Evolutionary conservation across 2,888 invertebrate species (phyloP).

Genomic region (Exephanes ischioxanthus): DNA sequence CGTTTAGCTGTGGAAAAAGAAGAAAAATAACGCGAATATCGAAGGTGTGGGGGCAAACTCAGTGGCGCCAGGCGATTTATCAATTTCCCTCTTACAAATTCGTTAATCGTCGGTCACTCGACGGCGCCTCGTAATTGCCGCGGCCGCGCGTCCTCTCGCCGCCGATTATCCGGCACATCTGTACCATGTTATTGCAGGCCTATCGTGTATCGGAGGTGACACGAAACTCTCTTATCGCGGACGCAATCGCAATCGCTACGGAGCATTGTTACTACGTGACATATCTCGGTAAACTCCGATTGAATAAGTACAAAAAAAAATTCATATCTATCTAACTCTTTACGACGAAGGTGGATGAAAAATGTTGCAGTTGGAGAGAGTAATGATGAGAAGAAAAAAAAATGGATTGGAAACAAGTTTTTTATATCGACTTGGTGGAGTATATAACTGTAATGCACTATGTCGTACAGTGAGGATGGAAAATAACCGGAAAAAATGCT

Average conservation of each 20-base stretch:
- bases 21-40: slow-evolving; percentile 8
- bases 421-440: not conserved
- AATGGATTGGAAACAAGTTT: not conserved
- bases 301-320: slow-evolving; percentile 34
- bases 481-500: slow-evolving; percentile 48
- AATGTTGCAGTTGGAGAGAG: slow-evolving; percentile 23
- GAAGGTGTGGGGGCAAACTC: slow-evolving; percentile 10
- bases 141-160: slow-evolving; percentile 30
- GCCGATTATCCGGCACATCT: slow-evolving; percentile 67
- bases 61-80: slow-evolving; percentile 61
- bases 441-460: slow-evolving; percentile 5
- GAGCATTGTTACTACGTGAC: slow-evolving; percentile 61
- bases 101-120: slow-evolving; percentile 40
- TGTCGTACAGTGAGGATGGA: slow-evolving; percentile 21
- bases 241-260: slow-evolving; percentile 21
- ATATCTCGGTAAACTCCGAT: slow-evolving; percentile 53
- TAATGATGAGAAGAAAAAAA: slow-evolving; percentile 9
- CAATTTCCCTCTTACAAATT: slow-evolving; percentile 50
- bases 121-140: slow-evolving; percentile 59
- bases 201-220: slow-evolving; percentile 26
- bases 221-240: slow-evolving; percentile 58
- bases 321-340: slow-evolving; percentile 25
- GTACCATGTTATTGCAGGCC: slow-evolving; percentile 35
- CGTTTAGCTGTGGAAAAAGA: not conserved
- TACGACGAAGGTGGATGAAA: slow-evolving; percentile 39